Evolutionary conservation across 2,113 vertebrate species (phyloP).

Genomic region (Neopipo cinnamomea): DNA sequence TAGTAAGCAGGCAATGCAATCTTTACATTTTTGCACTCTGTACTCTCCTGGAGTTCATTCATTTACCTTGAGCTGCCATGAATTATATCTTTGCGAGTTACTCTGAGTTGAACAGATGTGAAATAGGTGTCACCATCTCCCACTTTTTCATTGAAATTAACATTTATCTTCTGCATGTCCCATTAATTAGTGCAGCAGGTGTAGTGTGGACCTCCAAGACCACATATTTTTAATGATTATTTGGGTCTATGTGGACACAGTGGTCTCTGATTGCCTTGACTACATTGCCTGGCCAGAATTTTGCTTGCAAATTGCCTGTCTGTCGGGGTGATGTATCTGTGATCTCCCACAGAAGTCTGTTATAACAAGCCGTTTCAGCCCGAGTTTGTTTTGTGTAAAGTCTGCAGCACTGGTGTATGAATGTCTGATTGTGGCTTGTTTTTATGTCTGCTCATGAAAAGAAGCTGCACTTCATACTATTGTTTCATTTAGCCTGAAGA

Average conservation of each 20-base stretch:
- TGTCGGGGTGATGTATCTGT: not conserved
- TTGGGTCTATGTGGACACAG: not conserved
- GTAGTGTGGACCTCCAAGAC: not conserved
- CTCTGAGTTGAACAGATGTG: not conserved
- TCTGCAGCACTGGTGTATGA: constrained; percentile 25
- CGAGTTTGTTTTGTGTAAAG: constrained; percentile 55
- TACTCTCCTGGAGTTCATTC: not conserved
- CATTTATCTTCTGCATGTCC: not conserved
- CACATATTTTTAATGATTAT: not conserved
- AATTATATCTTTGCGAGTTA: not conserved
- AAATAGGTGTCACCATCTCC: not conserved
- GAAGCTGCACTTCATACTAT: constrained; percentile 30
- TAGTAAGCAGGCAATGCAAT: not conserved
- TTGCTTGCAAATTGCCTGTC: not conserved
- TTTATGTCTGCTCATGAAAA: constrained; percentile 26
- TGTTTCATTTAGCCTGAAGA: constrained; percentile 24
- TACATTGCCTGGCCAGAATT: not conserved
- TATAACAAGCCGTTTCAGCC: not conserved
- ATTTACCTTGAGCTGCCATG: not conserved
- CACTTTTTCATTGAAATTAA: not conserved
- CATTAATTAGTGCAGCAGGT: not conserved
- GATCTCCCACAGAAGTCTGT: not conserved
- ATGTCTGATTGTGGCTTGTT: not conserved
- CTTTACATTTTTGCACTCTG: not conserved
- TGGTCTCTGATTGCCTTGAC: not conserved